A percentile compares a stretch with the other conserved stretches of the same genome.
Conservation (phyloP, 2,888 invertebrate genomes). For the Polyploca ridens region DNA sequence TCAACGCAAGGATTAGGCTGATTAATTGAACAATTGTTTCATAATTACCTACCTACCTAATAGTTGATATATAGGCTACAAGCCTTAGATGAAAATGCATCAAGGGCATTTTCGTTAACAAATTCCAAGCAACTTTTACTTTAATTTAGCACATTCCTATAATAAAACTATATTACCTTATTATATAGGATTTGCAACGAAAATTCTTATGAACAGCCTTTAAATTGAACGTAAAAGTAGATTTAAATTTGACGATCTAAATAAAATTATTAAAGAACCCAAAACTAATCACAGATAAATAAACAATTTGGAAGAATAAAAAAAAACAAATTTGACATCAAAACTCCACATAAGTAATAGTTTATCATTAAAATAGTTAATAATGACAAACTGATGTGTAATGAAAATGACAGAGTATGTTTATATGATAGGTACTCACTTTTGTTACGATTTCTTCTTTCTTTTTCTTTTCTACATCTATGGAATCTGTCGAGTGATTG, state of each 20-base stretch:
- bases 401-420: slow-evolving; percentile 38
- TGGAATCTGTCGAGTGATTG: slow-evolving; percentile 93
- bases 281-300: slow-evolving; percentile 54
- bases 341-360: slow-evolving; percentile 65
- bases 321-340: slow-evolving; percentile 50
- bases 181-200: too few relatives aligned
- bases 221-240: slow-evolving; percentile 15
- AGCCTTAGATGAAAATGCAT: too few relatives aligned
- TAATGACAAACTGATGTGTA: slow-evolving; percentile 46
- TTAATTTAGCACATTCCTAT: too few relatives aligned
- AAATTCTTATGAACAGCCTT: neutral
- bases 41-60: neutral
- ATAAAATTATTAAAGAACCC: slow-evolving; percentile 46
- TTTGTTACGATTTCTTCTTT: slow-evolving; percentile 85
- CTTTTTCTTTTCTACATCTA: slow-evolving; percentile 88
- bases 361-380: slow-evolving; percentile 55
- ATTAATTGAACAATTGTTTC: neutral
- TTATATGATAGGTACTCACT: slow-evolving; percentile 54
- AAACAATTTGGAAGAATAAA: slow-evolving; percentile 47
- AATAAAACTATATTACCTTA: too few relatives aligned
- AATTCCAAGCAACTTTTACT: too few relatives aligned
- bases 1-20: neutral
- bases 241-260: neutral
- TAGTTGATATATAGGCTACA: neutral
- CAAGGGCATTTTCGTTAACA: too few relatives aligned